Percentiles rank a stretch among this genome's conserved stretches.
Evolutionary conservation across 2,888 invertebrate species (phyloP).

Genomic region (Bruchidius siliquastri): DNA sequence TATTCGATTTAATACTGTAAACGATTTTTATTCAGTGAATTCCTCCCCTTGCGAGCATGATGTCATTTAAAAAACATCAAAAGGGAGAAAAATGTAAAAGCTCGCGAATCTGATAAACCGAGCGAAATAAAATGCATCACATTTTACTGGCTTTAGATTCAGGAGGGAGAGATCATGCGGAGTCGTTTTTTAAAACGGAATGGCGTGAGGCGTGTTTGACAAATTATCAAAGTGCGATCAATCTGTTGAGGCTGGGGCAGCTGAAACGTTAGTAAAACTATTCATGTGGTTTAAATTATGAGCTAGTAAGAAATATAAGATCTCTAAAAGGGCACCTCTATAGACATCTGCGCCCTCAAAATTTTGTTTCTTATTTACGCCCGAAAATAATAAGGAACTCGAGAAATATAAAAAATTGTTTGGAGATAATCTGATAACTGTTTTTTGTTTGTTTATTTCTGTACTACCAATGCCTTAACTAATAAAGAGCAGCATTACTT

Average conservation of each 20-base stretch:
- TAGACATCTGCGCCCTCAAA: no score
- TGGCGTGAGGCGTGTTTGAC: not conserved
- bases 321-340: no score
- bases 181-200: not conserved
- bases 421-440: no score
- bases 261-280: no score
- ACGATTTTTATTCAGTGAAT: slow-evolving; percentile 29
- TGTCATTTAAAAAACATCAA: slow-evolving; percentile 35
- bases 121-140: slow-evolving; percentile 13
- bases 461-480: no score
- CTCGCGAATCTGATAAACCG: slow-evolving; percentile 20
- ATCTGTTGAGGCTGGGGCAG: not conserved
- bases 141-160: not conserved
- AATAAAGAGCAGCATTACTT: no score
- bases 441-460: no score
- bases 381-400: no score
- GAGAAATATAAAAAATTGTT: no score
- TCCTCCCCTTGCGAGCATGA: not conserved
- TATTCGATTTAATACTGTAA: slow-evolving; percentile 45
- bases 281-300: no score
- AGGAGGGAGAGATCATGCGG: not conserved
- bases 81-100: slow-evolving; percentile 21
- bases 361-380: no score
- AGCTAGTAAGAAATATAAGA: no score
- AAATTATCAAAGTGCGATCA: not conserved